phyloP scores from a whole-genome alignment of 2,888 invertebrate species.

The Lithophane semibrunnea region DNA sequence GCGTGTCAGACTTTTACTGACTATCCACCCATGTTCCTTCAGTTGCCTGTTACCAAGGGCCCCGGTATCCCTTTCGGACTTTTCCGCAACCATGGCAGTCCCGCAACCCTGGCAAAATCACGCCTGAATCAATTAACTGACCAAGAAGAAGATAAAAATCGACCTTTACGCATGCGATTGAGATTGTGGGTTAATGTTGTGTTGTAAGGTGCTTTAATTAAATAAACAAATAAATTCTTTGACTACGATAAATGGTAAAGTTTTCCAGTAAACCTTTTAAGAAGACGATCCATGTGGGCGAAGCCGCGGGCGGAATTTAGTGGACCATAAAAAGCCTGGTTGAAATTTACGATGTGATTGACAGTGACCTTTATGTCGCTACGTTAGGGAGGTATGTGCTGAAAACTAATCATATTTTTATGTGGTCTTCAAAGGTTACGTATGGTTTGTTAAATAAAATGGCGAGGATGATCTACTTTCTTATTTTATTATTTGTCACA shows the following conservation, averaged over 20 bases:
- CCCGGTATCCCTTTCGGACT: no score
- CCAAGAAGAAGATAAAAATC: no score
- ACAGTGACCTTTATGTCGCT: slow-evolving; percentile 71
- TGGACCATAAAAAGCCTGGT: slow-evolving; percentile 65
- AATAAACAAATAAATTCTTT: no score
- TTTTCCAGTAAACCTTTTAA: slow-evolving; percentile 7
- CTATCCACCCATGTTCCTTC: no score
- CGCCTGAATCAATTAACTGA: no score
- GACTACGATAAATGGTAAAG: neutral
- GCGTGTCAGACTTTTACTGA: no score
- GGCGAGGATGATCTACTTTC: neutral
- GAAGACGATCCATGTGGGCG: neutral
- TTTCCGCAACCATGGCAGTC: no score
- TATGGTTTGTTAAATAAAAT: slow-evolving; percentile 57
- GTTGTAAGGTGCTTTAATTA: no score
- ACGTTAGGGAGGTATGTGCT: slow-evolving; percentile 51
- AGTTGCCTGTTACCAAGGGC: no score
- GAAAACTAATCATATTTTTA: slow-evolving; percentile 60
- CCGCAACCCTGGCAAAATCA: no score
- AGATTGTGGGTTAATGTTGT: no score
- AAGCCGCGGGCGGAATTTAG: slow-evolving; percentile 14
- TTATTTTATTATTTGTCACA: neutral
- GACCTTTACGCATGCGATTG: no score
- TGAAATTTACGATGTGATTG: slow-evolving; percentile 74
- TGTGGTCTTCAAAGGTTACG: slow-evolving; percentile 40